Conservation (phyloP, 2,888 invertebrate species). For the Lepidochrysops patricia region DNA sequence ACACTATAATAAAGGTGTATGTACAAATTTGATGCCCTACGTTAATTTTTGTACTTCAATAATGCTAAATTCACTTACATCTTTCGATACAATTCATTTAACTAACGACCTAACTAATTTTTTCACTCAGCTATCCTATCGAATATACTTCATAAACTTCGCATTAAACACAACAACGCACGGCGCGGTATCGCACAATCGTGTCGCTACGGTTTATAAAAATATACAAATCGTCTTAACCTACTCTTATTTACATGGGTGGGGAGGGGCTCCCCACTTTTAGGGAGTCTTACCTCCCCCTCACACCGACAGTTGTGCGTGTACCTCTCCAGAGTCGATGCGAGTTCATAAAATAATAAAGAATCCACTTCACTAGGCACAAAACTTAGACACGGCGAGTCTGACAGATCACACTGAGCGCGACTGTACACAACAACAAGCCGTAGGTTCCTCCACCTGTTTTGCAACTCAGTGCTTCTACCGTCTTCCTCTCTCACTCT, state of each 20-base stretch:
- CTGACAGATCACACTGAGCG: neutral
- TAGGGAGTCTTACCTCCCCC: neutral
- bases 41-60: neutral
- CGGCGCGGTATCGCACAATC: slow-evolving; percentile 44
- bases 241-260: slow-evolving; percentile 33
- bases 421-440: neutral
- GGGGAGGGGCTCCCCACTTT: neutral
- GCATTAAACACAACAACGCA: neutral
- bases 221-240: slow-evolving; percentile 29
- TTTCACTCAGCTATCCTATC: neutral
- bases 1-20: neutral
- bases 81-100: neutral
- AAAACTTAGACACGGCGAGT: neutral
- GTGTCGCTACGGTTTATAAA: slow-evolving; percentile 40
- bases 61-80: neutral
- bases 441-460: neutral
- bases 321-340: slow-evolving; percentile 2
- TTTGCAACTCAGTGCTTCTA: neutral
- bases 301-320: slow-evolving; percentile 11
- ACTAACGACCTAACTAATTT: neutral
- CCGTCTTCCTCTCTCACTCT: no score
- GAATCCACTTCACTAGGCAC: slow-evolving; percentile 9
- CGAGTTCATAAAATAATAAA: slow-evolving; percentile 11
- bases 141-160: neutral
- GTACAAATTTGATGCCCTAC: neutral